A percentile compares a stretch with the other conserved stretches of the same genome.
These are phyloP conservation scores for Drosophila setosimentum DNA, from an alignment of 2,888 invertebrate species.

Conservation along the genomic window DNA sequence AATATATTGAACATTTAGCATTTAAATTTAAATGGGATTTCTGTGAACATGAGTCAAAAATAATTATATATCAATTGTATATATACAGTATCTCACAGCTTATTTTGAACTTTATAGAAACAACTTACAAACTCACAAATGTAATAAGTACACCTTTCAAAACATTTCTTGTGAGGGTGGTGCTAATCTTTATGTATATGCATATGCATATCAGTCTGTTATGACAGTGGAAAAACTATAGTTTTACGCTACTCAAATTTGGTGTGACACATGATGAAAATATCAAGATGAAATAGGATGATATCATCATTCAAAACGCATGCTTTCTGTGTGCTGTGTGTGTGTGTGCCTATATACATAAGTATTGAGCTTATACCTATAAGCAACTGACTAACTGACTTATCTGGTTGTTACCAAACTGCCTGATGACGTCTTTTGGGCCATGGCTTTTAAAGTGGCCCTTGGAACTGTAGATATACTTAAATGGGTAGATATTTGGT, in stretches of 20 bases:
- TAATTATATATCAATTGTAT: not conserved
- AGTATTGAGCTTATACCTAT: conserved; percentile 35
- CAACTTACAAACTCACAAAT: too few relatives aligned
- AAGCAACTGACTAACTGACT: conserved; percentile 18
- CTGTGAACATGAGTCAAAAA: too few relatives aligned
- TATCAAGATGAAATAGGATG: conserved; percentile 21
- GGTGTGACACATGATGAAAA: conserved; percentile 1
- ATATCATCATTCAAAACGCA: conserved; percentile 19
- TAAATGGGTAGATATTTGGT: conserved; percentile 14
- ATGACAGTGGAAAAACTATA: too few relatives aligned
- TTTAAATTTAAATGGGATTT: too few relatives aligned
- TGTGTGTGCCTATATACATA: conserved; percentile 8
- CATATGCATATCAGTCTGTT: too few relatives aligned
- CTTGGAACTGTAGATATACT: conserved; percentile 30
- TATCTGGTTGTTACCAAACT: conserved; percentile 50
- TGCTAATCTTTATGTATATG: not conserved
- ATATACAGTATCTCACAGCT: too few relatives aligned
- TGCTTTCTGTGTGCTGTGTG: not conserved
- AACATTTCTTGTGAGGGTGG: not conserved
- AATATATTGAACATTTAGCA: too few relatives aligned
- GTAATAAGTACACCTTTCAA: too few relatives aligned
- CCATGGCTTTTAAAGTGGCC: conserved; percentile 44
- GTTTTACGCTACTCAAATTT: not conserved
- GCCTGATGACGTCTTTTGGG: conserved; percentile 26
- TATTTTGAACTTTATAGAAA: too few relatives aligned